Conservation (phyloP, 2,797 vertebrate genomes). For the Danionella dracula region DNA sequence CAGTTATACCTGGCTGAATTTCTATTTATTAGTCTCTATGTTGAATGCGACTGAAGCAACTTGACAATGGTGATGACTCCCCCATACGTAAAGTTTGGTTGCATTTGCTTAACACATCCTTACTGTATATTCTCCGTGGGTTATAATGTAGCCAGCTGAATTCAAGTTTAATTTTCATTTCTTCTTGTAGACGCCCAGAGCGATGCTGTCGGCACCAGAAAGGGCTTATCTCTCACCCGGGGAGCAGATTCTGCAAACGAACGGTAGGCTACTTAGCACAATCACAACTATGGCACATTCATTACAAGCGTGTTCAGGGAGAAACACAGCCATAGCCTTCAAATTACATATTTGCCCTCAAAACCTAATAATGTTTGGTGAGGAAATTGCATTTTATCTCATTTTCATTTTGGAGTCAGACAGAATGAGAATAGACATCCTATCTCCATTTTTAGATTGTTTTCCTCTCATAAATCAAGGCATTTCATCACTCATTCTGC, state of each 20-base stretch:
- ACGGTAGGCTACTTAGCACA: slow-evolving; percentile 29
- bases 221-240: slow-evolving; percentile 34
- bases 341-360: slow-evolving; percentile 24
- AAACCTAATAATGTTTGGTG: slow-evolving; percentile 22
- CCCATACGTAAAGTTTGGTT: no score
- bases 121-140: no score
- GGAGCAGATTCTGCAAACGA: slow-evolving; percentile 28
- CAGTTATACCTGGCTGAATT: no score
- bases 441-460: no score
- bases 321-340: slow-evolving; percentile 25
- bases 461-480: no score
- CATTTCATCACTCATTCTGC: no score
- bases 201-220: slow-evolving; percentile 17
- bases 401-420: not conserved
- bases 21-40: no score
- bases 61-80: no score
- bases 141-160: no score
- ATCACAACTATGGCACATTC: slow-evolving; percentile 39
- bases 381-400: slow-evolving; percentile 24
- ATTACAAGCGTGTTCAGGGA: slow-evolving; percentile 45
- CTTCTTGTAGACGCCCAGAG: slow-evolving; percentile 30
- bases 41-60: no score
- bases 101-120: no score
- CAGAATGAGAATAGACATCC: not conserved
- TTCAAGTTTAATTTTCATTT: slow-evolving; percentile 37